Evolutionary conservation across 2,113 vertebrate species (phyloP).

Genomic region (Marmota monax): DNA sequence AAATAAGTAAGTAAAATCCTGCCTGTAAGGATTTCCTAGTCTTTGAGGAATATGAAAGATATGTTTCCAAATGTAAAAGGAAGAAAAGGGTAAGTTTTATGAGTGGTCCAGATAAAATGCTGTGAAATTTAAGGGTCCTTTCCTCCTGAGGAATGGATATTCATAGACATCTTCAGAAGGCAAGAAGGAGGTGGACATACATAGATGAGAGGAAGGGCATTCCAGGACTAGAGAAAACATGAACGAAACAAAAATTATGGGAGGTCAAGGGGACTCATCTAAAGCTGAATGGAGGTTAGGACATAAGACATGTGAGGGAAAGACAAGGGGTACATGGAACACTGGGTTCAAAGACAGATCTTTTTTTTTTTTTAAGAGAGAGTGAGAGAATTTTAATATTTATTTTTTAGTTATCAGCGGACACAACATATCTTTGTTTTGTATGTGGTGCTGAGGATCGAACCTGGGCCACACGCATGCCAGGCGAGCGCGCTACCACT

Average conservation of each 20-base stretch:
- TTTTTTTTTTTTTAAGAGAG: too few relatives aligned
- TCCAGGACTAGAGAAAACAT: not conserved
- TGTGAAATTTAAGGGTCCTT: not conserved
- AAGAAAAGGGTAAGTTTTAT: not conserved
- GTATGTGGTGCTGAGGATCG: too few relatives aligned
- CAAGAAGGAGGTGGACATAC: not conserved
- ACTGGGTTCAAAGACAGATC: not conserved
- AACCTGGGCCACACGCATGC: too few relatives aligned
- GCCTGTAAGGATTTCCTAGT: not conserved
- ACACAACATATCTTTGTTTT: too few relatives aligned
- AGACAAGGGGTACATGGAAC: not conserved
- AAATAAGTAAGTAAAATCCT: constrained; percentile 17
- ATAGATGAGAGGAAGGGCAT: not conserved
- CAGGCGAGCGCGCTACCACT: too few relatives aligned
- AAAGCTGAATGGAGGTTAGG: not conserved
- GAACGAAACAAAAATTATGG: not conserved
- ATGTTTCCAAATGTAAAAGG: constrained; percentile 9
- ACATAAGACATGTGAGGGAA: not conserved
- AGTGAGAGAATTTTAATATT: too few relatives aligned
- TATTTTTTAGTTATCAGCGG: too few relatives aligned
- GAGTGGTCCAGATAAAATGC: not conserved
- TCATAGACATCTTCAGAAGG: not conserved
- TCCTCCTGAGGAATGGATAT: not conserved
- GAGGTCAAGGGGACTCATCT: not conserved
- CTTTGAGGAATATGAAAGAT: constrained; percentile 23